Base-by-base conservation (phyloP, 2,888 invertebrate genomes). In the Craniophora ligustri region DNA sequence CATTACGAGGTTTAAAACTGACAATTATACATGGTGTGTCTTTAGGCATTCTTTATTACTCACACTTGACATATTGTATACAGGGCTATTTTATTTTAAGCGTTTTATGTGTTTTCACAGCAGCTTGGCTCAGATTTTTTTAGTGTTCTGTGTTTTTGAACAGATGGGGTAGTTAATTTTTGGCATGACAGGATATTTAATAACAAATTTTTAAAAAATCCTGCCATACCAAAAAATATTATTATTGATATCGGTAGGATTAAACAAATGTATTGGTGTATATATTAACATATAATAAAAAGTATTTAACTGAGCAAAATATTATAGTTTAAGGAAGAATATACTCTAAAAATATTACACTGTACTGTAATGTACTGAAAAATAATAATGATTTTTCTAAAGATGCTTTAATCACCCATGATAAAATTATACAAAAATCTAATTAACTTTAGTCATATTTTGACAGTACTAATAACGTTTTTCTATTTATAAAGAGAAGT, bases 61-160 rank as follows among this genome's bases (percentile, higher is more conserved):
- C 71, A 76, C 76, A 72, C 79, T 81, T 82, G 84, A 84, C 83
- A 78, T 81, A 82, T 80, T 76, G 78, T 75, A 67, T 76, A 74
- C 71, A 79, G 73, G 47, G 73, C n/a, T 76, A 81, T 75, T 78
- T 81, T 86, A 87, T 87, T 88, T 87, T 83, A 60, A 75, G 77
- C 69, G 72, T 76, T 87, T 88, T 83, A 87, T 87, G 84, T 87
- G 86, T 88, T 88, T 87, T 84, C 75, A 83, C 87, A 86, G 81
- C 81, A 82, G 83, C 83, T 71, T 68, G 51, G 72, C 40, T 78
- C 75, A 72, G 56, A 67, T 54, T 50, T 75, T 78, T 73, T 64
- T 62, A 39, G 46, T 67, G 50, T 63, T 35, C 31, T 36, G 35
- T 63, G 58, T 31, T 59, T 69, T 44, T 45, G 11, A 30, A 36